Base-by-base conservation (phyloP, 2,113 vertebrate species). In the Capreolus pygargus region DNA sequence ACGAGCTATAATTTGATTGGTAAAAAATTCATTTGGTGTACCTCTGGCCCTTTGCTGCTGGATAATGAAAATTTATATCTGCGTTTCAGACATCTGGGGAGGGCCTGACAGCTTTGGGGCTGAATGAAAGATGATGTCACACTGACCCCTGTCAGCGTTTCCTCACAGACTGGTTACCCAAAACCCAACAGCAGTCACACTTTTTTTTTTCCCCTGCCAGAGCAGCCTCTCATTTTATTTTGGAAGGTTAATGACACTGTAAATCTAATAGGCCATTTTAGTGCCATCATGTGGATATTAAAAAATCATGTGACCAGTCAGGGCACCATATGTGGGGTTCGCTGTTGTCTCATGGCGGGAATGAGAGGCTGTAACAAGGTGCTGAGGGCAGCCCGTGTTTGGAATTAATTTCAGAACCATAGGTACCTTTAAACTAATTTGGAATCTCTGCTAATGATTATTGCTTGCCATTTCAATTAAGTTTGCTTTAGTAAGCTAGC, bases 31-130 rank as follows among this genome's bases (percentile, higher is more conserved):
- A 99, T 99, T 99, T 99, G 98, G 99, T 99, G 98, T 99, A 99
- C 99, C 99, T 99, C 99, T 99, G 99, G 98, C 99, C 99, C 99
- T 99, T 98, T 99, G 99, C 98, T 99, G 98, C 99, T 92, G 98
- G 98, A 98, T 99, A 99, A 99, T 99, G 99, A 99, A 99, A 99
- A 99, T 99, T 99, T 99, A 99, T 99, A 99, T 99, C 99, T 99
- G 97, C 97, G 98, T 99, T 98, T 98, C 98, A 99, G 99, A 99
- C 99, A 99, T 99, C 99, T 99, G 99, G 99, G 99, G 99, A 99
- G 98, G 98, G 98, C 98, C 98, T 99, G 99, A 99, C 99, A 99
- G 99, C 99, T 99, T 99, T 99, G 99, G 99, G 99, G 99, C 99
- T n/a, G 99, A 99, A 99, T 99, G 99, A 99, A 99, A 99, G 99